A percentile compares a stretch with the other conserved stretches of the same genome.
Evolutionary conservation across 2,888 invertebrate genomes (phyloP).

Genomic region (Eristalinus aeneus): DNA sequence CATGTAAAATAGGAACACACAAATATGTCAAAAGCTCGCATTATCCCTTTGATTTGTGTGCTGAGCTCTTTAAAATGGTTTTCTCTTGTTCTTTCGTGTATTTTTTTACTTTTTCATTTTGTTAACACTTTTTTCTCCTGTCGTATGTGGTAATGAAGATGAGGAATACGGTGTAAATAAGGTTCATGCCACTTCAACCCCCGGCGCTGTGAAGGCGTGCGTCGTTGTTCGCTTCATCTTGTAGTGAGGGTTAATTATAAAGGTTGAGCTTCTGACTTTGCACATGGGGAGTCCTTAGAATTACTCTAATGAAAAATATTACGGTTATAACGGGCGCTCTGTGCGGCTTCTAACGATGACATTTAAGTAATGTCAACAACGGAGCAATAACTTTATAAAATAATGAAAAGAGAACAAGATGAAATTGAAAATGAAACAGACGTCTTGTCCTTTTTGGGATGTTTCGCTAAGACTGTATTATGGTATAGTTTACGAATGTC

Average conservation of each 20-base stretch:
- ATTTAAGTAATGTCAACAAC: too few species aligned
- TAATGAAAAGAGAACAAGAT: too few species aligned
- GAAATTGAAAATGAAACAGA: too few species aligned
- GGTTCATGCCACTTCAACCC: background rate
- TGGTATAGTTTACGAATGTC: too few species aligned
- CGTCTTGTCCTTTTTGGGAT: too few species aligned
- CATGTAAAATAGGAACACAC: slow-evolving; percentile 20
- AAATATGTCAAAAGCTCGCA: slow-evolving; percentile 57
- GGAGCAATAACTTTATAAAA: too few species aligned
- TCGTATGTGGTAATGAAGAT: background rate
- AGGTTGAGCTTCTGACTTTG: background rate
- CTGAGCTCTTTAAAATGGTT: slow-evolving; percentile 37
- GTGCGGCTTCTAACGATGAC: too few species aligned
- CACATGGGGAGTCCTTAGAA: background rate
- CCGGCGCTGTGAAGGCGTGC: background rate
- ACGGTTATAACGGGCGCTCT: too few species aligned
- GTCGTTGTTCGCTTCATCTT: background rate
- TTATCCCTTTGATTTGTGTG: slow-evolving; percentile 55
- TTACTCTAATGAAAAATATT: too few species aligned
- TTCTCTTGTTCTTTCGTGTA: slow-evolving; percentile 11
- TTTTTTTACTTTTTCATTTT: background rate
- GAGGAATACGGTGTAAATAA: background rate
- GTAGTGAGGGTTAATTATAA: background rate
- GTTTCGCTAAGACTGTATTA: too few species aligned
- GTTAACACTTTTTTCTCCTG: background rate